Evolutionary conservation across 53 echinoderm and acorn worm species (phyloP).

Genomic region (Zoroaster sp.): DNA sequence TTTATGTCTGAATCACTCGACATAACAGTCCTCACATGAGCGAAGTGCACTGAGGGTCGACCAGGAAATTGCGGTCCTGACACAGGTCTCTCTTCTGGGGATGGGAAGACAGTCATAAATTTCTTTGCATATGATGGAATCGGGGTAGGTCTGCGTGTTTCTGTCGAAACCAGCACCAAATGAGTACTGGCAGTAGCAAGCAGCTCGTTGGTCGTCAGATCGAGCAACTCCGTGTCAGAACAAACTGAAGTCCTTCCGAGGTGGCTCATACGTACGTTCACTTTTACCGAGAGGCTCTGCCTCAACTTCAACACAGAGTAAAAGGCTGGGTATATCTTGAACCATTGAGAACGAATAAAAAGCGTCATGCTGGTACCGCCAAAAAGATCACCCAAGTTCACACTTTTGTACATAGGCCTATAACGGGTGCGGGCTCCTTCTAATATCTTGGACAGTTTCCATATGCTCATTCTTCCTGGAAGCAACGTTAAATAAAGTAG

Average conservation of each 20-base stretch:
- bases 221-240: background rate
- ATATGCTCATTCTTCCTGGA: conserved; percentile 24
- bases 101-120: background rate
- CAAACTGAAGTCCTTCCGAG: conserved; percentile 39
- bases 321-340: background rate
- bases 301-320: background rate
- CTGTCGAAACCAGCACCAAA: background rate
- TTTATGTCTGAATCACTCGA: conserved; percentile 18
- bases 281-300: background rate
- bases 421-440: background rate
- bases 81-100: background rate
- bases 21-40: background rate
- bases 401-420: background rate
- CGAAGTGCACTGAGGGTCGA: background rate
- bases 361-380: background rate
- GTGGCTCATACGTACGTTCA: conserved; percentile 18
- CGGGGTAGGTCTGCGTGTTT: background rate
- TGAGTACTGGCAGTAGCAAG: conserved; percentile 4
- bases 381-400: background rate
- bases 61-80: background rate
- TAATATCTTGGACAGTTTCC: conserved; percentile 24
- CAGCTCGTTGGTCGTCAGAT: background rate
- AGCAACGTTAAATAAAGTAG: background rate
- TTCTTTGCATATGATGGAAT: background rate
- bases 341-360: background rate